Evolutionary conservation across 2,113 vertebrate genomes (phyloP), one percentile per base, ranked within the genome.

Genomic region (Pica pica): DNA sequence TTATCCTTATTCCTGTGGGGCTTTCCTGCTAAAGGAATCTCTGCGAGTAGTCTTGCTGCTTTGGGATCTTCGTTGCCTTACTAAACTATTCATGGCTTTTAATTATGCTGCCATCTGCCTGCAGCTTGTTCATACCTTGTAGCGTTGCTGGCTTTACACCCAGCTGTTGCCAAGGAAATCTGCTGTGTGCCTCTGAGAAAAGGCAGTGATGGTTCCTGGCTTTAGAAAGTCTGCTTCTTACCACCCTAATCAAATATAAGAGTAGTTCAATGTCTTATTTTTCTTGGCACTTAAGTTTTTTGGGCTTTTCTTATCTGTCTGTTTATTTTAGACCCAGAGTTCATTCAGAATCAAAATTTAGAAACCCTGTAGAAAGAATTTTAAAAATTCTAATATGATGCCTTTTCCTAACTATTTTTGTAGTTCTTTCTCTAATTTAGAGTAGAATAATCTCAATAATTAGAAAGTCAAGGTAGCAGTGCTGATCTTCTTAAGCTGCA

Each of bases 51-150:
- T 77, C 64, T 74, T 52, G 42, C 52, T 89, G 56, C 68, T 90
- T 90, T 86, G 83, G 50, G 68, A 63, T 86, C 50, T 86, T 86
- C 57, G 63, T 83, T 95, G 67, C 44, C 17, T 80, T 80, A 60
- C 61, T 90, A 31, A 92, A 75, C 27, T 16, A 42, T 83, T 90
- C n/a, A 41, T 61, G 65, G 42, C 71, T 92, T 69, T 80, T 94
- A 92, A 95, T 95, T 96, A 87, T 77, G 83, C 71, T 94, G 80
- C 89, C 64, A 76, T 95, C 83, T 95, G 83, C 84, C 80, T 95
- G 91, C 68, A 91, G 8, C 60, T 83, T 89, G 60, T 67, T 92
- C 55, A 30, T 83, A 42, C 27, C 78, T 88, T 56, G 61, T 61
- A 83, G 28, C 9, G 22, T 6, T 74, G 46, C 64, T 92, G 64